Conservation (phyloP, 2,797 vertebrate genomes). For the Falco cherrug region DNA sequence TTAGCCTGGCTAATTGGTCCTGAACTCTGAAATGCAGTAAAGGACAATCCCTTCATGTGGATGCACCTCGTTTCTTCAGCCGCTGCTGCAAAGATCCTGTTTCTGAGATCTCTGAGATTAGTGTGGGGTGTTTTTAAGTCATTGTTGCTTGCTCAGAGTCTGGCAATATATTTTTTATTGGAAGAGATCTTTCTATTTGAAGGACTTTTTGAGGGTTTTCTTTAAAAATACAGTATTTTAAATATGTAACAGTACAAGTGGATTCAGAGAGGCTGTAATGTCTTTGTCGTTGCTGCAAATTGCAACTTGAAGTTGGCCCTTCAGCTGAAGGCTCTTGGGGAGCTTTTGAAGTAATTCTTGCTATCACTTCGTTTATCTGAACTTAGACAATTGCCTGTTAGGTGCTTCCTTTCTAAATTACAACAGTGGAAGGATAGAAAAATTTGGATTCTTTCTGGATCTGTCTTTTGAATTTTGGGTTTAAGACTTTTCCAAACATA, state of each 20-base stretch:
- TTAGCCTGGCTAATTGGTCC: neutral
- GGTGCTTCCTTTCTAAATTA: neutral
- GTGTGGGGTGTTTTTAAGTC: neutral
- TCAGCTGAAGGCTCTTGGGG: neutral
- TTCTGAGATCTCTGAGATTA: neutral
- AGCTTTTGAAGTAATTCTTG: neutral
- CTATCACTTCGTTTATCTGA: neutral
- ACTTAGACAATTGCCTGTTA: neutral
- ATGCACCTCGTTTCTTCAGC: neutral
- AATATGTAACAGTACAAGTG: neutral
- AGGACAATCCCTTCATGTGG: neutral
- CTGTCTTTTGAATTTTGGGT: neutral
- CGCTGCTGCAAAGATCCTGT: neutral
- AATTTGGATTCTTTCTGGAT: neutral
- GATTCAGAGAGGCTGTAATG: neutral
- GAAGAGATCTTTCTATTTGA: neutral
- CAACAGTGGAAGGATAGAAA: neutral
- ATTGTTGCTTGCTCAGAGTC: neutral
- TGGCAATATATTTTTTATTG: neutral
- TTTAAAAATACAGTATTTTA: neutral
- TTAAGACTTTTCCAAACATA: neutral
- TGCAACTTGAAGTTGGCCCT: neutral
- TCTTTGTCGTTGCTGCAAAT: neutral
- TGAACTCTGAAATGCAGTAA: neutral
- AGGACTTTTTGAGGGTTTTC: neutral